Percentiles rank a stretch among this genome's conserved stretches.
Evolutionary conservation across 2,113 vertebrate genomes (phyloP).

Genomic region (Excalfactoria chinensis): DNA sequence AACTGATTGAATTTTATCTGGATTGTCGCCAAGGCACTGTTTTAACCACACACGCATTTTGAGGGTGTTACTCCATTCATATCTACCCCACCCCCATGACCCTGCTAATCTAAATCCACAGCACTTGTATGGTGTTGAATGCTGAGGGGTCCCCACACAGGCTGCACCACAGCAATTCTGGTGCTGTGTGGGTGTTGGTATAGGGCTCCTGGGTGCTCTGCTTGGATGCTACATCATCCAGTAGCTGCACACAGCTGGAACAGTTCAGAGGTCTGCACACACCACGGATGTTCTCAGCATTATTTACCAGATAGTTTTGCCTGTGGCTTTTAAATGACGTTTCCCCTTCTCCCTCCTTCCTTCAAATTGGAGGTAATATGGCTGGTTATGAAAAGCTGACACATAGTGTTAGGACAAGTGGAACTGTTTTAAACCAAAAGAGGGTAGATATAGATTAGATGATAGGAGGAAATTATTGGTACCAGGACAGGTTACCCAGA

Average conservation of each 20-base stretch:
- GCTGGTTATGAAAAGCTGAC: background rate
- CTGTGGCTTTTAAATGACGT: fast-evolving
- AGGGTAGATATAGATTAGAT: background rate
- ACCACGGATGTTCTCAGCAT: background rate
- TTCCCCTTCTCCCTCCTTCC: background rate
- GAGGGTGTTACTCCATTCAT: background rate
- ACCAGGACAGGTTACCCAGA: background rate
- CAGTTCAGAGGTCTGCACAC: background rate
- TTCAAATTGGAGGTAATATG: background rate
- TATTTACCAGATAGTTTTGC: background rate
- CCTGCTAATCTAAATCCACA: slow-evolving; percentile 66
- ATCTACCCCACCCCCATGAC: background rate
- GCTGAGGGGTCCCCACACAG: slow-evolving; percentile 49
- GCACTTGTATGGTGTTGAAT: slow-evolving; percentile 60
- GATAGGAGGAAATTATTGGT: background rate
- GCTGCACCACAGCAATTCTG: background rate
- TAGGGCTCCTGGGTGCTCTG: background rate
- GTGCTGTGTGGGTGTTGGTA: background rate
- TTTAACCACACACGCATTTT: slow-evolving; percentile 41
- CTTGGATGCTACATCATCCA: background rate
- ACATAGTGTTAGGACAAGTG: background rate
- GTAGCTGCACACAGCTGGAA: background rate
- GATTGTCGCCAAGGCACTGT: slow-evolving; percentile 16
- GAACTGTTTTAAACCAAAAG: background rate
- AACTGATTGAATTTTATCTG: slow-evolving; percentile 41